Evolutionary conservation across 2,888 invertebrate genomes (phyloP), one percentile per base, ranked within the genome.

Genomic region (Eurois occulta): DNA sequence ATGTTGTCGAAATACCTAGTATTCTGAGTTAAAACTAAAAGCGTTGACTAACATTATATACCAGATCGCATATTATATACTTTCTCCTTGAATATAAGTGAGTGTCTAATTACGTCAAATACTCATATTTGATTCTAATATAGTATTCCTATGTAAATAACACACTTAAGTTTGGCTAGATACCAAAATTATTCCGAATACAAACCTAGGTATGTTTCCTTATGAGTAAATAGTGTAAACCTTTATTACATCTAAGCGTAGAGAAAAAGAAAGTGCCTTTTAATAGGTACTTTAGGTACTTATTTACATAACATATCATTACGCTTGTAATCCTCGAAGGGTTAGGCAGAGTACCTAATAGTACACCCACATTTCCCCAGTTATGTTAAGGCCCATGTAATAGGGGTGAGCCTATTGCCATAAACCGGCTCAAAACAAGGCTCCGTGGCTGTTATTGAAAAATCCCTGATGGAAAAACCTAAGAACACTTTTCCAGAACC

Each of bases 51-150:
- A 75, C 52, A 58, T 64, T 70, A 66, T 13, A 58, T 38, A 67
- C 66, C 1, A 35, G 35, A 67, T 62, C 28, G 60, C 55, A 46
- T 64, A n/a, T 28, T 35, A 62, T 62, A 18, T 52, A 69, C n/a
- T 38, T 1, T 5, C 70, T 67, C 79, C 76, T 85, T 82, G 82
- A 76, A 68, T n/a, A 52, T 69, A 46, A 73, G 71, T 70, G 58
- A 80, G 64, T 85, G 52, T 77, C 58, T 85, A 43, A 85, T 76
- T 78, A 81, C 78, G 65, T 58, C 46, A 65, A 77, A 69, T 69
- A 84, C 24, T n/a, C 32, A 41, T 65, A 78, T 67, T 62, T 62
- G n/a, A 35, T 69, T 65, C 41, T 55, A 10, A n/a, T 43, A 16
- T 64, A 46, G 46, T 52, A 41, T 78, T 65, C 38, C 69, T 69